Evolutionary conservation across 2,113 vertebrate genomes (phyloP).

Genomic region (Salvator merianae): DNA sequence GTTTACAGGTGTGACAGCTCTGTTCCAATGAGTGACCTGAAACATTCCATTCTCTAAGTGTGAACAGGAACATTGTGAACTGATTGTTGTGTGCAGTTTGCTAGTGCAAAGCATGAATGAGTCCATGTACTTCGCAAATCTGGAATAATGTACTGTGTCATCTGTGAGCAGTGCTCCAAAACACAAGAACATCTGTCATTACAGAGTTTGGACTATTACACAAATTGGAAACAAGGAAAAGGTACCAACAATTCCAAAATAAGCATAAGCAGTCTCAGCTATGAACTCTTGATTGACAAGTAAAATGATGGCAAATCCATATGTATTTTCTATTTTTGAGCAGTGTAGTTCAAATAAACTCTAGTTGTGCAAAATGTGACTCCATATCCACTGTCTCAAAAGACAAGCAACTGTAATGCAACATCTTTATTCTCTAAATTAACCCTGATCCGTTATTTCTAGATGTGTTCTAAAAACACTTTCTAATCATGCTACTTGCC

Average conservation of each 20-base stretch:
- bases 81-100: not conserved
- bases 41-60: too few species aligned
- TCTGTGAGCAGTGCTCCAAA: not conserved
- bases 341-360: not conserved
- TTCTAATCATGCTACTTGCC: not conserved
- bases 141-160: not conserved
- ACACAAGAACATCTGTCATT: not conserved
- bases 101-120: not conserved
- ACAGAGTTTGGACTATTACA: not conserved
- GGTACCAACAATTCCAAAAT: not conserved
- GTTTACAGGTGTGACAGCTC: too few species aligned
- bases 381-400: not conserved
- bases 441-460: not conserved
- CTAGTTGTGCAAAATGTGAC: not conserved
- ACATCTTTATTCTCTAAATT: not conserved
- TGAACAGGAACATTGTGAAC: not conserved
- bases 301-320: not conserved
- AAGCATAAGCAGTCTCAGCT: not conserved
- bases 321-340: not conserved
- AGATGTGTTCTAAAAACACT: not conserved
- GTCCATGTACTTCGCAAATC: too few species aligned
- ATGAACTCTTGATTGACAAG: fast-evolving
- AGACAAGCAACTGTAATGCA: not conserved
- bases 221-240: not conserved
- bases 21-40: too few species aligned